A percentile compares a stretch with the other conserved stretches of the same genome.
phyloP scores from a whole-genome alignment of 1,140 invertebrate genomes.

The Drosophila arawakana region DNA sequence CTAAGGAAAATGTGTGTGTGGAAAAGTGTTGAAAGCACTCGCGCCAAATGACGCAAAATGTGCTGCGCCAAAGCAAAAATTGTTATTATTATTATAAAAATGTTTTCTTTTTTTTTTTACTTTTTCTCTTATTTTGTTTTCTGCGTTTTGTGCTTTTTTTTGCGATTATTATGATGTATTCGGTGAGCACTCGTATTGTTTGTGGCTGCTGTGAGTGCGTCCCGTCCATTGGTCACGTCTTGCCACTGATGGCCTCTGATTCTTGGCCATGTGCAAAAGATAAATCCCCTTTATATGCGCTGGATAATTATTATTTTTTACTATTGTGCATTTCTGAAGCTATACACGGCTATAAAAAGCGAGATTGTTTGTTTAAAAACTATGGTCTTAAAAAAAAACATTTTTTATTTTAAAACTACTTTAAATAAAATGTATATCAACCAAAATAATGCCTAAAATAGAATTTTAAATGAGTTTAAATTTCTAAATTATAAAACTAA shows the following conservation, averaged over 20 bases:
- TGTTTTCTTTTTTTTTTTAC: constrained; percentile 7
- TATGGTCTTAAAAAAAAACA: no score
- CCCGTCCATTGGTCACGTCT: constrained; percentile 24
- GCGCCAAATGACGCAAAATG: constrained; percentile 52
- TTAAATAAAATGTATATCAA: no score
- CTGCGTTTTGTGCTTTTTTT: background rate
- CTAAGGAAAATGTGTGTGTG: constrained; percentile 10
- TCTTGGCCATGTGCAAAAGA: constrained; percentile 30
- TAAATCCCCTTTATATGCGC: constrained; percentile 1
- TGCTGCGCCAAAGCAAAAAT: constrained; percentile 38
- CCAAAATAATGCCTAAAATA: no score
- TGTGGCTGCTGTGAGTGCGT: constrained; percentile 14
- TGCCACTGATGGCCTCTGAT: constrained; percentile 30
- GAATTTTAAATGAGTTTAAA: no score
- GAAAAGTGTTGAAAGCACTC: constrained; percentile 41
- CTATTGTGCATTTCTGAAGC: constrained; percentile 5
- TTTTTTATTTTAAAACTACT: no score
- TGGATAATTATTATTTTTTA: constrained; percentile 1
- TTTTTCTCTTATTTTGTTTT: background rate
- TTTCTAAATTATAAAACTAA: no score
- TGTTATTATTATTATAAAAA: constrained; percentile 45
- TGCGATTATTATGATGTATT: constrained; percentile 33
- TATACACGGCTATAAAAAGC: background rate
- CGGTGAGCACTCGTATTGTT: constrained; percentile 1
- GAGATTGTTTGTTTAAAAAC: no score